phyloP scores from a whole-genome alignment of 2,113 vertebrate species.

The Noturus placidus region DNA sequence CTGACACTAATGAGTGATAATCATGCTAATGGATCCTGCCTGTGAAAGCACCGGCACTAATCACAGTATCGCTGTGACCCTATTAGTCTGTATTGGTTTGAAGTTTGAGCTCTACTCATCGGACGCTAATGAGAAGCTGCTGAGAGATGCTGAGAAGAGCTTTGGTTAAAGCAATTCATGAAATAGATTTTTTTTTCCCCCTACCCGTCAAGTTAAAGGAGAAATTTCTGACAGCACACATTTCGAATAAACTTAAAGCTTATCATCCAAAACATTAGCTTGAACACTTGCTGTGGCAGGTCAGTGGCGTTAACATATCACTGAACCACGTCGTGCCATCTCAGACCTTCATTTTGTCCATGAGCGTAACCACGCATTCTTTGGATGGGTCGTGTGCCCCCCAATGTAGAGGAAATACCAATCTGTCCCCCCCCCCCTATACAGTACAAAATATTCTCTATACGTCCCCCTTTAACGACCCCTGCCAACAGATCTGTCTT shows the following conservation, averaged over 20 bases:
- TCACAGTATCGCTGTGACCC: conserved; percentile 41
- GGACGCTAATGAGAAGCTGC: neutral
- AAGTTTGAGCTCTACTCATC: conserved; percentile 1
- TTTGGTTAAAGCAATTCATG: neutral
- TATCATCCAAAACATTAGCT: conserved; percentile 10
- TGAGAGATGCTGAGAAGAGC: neutral
- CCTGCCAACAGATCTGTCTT: too few relatives aligned
- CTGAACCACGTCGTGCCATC: neutral
- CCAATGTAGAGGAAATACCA: too few relatives aligned
- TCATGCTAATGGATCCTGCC: conserved; percentile 44
- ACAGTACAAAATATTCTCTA: too few relatives aligned
- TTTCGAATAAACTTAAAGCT: conserved; percentile 30
- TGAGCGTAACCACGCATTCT: too few relatives aligned
- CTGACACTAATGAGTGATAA: conserved; percentile 51
- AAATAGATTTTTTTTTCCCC: neutral
- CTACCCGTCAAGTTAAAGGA: neutral
- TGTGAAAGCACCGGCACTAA: conserved; percentile 41
- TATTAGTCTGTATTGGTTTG: conserved; percentile 16
- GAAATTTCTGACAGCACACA: neutral
- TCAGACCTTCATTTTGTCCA: neutral
- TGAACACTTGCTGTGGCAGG: conserved; percentile 1
- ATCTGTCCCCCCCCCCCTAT: too few relatives aligned
- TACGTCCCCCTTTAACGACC: too few relatives aligned
- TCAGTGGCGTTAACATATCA: conserved; percentile 34
- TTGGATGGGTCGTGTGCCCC: too few relatives aligned